Conservation (phyloP, 2,113 vertebrate genomes). For the Aldabrachelys gigantea region DNA sequence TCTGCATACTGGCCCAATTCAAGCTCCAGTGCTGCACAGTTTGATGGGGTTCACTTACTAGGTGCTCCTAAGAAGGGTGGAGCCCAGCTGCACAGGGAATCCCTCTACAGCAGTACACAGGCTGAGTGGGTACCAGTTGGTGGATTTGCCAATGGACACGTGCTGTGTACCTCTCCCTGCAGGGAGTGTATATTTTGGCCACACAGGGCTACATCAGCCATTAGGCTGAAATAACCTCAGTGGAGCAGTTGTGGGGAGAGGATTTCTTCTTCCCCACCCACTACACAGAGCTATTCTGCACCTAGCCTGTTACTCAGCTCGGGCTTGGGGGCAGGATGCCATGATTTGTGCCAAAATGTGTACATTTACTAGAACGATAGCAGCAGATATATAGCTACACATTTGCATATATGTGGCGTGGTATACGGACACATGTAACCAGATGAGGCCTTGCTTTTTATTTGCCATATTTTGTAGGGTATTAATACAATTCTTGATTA, state of each 20-base stretch:
- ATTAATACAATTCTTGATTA: slow-evolving; percentile 30
- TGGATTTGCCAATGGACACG: background rate
- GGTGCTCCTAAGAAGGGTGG: background rate
- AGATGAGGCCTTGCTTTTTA: slow-evolving; percentile 2
- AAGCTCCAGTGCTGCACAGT: background rate
- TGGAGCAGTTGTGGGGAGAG: background rate
- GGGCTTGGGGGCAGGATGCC: background rate
- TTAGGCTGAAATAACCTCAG: background rate
- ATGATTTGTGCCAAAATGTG: background rate
- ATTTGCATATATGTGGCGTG: background rate
- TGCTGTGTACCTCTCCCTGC: background rate
- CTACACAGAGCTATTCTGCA: background rate
- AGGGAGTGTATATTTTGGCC: background rate
- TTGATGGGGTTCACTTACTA: fast-evolving
- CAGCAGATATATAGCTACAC: background rate
- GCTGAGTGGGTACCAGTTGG: background rate
- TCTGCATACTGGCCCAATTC: background rate
- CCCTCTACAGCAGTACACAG: background rate
- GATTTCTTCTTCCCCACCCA: background rate
- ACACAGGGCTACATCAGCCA: background rate
- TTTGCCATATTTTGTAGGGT: background rate
- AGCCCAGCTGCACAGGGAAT: background rate
- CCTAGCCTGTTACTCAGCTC: background rate
- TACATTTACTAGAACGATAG: background rate
- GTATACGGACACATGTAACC: background rate